phyloP scores from a whole-genome alignment of 1,140 invertebrate species.

The Pararge aegeria region DNA sequence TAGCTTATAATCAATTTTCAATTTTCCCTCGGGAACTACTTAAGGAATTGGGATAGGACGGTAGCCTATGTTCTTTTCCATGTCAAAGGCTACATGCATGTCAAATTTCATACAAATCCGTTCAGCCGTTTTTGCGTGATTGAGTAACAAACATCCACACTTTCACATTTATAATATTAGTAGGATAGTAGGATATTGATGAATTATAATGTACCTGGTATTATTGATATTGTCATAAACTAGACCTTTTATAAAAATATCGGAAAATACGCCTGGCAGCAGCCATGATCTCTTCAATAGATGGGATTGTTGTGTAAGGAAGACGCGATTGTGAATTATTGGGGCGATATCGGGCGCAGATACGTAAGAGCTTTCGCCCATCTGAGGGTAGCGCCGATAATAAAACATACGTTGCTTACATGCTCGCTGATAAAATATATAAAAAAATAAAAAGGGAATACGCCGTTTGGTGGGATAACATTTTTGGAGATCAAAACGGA shows the following conservation, averaged over 20 bases:
- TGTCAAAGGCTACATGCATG: too few relatives aligned
- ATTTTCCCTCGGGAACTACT: too few relatives aligned
- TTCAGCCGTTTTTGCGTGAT: too few relatives aligned
- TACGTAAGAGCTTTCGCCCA: slow-evolving; percentile 52
- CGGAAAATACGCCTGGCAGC: not conserved
- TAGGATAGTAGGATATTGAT: too few relatives aligned
- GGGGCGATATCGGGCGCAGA: slow-evolving; percentile 44
- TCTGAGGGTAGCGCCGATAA: slow-evolving; percentile 34
- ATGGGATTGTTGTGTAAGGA: slow-evolving; percentile 59
- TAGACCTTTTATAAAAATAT: not conserved
- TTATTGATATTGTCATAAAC: too few relatives aligned
- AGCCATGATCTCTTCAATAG: slow-evolving; percentile 40
- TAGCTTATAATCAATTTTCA: too few relatives aligned
- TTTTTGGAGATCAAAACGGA: not conserved
- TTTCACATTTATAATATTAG: too few relatives aligned
- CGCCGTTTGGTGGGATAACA: not conserved
- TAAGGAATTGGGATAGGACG: too few relatives aligned
- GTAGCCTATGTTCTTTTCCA: too few relatives aligned
- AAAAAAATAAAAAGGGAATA: not conserved
- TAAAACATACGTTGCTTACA: slow-evolving; percentile 36
- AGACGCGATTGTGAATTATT: slow-evolving; percentile 62
- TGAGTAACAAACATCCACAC: too few relatives aligned
- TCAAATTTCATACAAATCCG: too few relatives aligned
- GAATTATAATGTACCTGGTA: too few relatives aligned
- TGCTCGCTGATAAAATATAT: slow-evolving; percentile 26